Conservation (phyloP, 2,888 invertebrate genomes). For the Drosophila antonietae region DNA sequence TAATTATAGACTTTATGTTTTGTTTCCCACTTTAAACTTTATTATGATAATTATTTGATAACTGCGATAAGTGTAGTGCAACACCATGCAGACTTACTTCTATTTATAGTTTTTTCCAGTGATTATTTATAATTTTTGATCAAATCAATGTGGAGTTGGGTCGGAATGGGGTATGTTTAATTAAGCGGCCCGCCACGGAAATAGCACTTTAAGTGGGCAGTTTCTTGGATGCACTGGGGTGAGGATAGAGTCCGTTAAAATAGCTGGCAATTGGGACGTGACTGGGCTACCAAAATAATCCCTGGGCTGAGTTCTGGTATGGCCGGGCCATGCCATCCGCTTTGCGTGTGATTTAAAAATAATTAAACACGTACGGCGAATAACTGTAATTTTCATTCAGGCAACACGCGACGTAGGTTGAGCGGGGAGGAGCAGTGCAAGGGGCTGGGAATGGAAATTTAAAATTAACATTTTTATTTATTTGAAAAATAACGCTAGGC, state of each 20-base stretch:
- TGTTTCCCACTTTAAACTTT: background rate
- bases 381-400: constrained; percentile 74
- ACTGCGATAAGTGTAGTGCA: background rate
- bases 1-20: background rate
- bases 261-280: constrained; percentile 77
- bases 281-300: constrained; percentile 64
- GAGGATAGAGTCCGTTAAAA: constrained; percentile 53
- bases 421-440: no score
- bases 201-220: constrained; percentile 77
- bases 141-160: constrained; percentile 16
- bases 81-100: background rate
- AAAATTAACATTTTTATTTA: constrained; percentile 81
- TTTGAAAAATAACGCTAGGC: constrained; percentile 64
- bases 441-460: constrained; percentile 48
- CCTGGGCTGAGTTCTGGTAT: constrained; percentile 18
- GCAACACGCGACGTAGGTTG: constrained; percentile 39
- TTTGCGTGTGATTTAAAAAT: constrained; percentile 79
- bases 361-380: constrained; percentile 80
- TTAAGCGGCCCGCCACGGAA: constrained; percentile 72
- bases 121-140: constrained; percentile 40
- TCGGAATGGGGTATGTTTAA: constrained; percentile 52
- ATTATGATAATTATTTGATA: background rate
- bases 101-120: constrained; percentile 2
- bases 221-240: constrained; percentile 31
- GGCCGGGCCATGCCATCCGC: constrained; percentile 30